Percentiles rank a stretch among this genome's conserved stretches.
Conservation (phyloP, 2,113 vertebrate species). For the Apeltes quadracus region DNA sequence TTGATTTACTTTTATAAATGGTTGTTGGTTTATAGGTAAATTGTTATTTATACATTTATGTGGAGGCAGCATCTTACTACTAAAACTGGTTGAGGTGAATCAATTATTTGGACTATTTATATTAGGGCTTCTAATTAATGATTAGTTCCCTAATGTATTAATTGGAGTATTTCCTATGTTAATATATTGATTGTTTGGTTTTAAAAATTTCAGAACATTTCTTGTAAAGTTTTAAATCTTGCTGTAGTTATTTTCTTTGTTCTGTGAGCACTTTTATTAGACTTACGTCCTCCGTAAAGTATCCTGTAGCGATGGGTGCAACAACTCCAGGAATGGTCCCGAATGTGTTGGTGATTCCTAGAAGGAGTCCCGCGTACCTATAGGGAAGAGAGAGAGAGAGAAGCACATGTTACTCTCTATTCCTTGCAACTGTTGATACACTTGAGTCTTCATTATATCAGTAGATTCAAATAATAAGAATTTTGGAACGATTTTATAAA, state of each 20-base stretch:
- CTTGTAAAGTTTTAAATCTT: background rate
- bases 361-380: constrained; percentile 79
- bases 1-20: background rate
- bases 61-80: background rate
- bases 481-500: background rate
- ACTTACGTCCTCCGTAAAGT: constrained; percentile 80
- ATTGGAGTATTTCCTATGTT: background rate
- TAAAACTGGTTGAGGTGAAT: background rate
- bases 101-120: background rate
- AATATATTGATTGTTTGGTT: background rate
- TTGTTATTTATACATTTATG: background rate
- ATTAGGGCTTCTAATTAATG: too few relatives aligned
- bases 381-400: background rate
- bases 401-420: background rate
- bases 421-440: background rate
- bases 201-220: background rate
- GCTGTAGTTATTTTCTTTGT: background rate
- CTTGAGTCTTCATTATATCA: background rate
- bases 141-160: too few relatives aligned
- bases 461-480: background rate
- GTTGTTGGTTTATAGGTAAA: too few relatives aligned
- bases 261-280: background rate
- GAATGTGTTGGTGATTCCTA: constrained; percentile 84
- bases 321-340: constrained; percentile 77
- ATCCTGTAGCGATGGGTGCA: constrained; percentile 75